A percentile compares a stretch with the other conserved stretches of the same genome.
phyloP scores from a whole-genome alignment of 2,113 vertebrate genomes.

The Microtus montanus region DNA sequence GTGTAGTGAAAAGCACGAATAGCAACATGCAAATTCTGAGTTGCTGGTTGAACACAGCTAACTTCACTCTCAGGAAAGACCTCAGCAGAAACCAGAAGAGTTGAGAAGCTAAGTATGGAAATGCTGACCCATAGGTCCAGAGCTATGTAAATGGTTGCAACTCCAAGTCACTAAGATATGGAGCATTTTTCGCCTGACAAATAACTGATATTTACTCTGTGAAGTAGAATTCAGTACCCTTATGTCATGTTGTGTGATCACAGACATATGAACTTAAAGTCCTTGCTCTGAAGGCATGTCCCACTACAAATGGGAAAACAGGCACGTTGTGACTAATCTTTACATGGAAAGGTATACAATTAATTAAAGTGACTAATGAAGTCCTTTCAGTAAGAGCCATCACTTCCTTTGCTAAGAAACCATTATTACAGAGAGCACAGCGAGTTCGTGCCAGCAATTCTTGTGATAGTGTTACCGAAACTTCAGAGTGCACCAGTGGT shows the following conservation, averaged over 20 bases:
- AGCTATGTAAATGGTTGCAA: constrained; percentile 7
- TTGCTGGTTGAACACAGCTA: not conserved
- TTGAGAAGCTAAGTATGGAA: not conserved
- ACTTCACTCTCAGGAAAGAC: not conserved
- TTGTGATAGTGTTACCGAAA: constrained; percentile 57
- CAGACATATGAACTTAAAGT: not conserved
- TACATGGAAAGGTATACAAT: not conserved
- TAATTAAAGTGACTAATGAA: constrained; percentile 33
- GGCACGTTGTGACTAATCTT: not conserved
- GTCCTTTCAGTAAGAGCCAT: not conserved
- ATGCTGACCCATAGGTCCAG: not conserved
- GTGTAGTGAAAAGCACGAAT: not conserved
- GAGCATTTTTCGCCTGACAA: not conserved
- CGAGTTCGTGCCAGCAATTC: not conserved
- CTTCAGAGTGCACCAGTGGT: constrained; percentile 56
- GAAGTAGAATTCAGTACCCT: not conserved
- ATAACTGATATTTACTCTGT: not conserved
- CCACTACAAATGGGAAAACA: not conserved
- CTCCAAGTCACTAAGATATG: constrained; percentile 34
- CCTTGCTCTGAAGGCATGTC: not conserved
- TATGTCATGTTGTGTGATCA: not conserved
- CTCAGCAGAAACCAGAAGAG: not conserved
- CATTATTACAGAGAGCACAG: not conserved
- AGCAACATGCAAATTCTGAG: not conserved
- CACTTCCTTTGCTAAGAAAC: constrained; percentile 40